Base-by-base conservation (phyloP, 2,888 invertebrate species). In the Podabrus alpinus region DNA sequence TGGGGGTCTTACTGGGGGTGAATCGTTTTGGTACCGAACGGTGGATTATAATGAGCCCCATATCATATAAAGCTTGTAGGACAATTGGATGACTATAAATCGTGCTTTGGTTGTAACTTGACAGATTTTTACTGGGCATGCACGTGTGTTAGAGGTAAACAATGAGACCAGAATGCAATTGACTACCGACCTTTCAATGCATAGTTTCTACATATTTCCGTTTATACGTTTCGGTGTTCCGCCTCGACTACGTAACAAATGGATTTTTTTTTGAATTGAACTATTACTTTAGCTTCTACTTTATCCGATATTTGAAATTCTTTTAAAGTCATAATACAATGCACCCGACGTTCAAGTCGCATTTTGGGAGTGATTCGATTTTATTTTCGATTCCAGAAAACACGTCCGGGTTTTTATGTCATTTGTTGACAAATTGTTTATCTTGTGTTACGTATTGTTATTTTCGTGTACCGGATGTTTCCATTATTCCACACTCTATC, bases 71-170 rank as follows among this genome's bases (percentile, higher is more conserved):
- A 74, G 69, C 74, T 66, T 71, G 76, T 69, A 72, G 74, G 67
- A 76, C 74, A 76, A 76, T 76, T 78, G 73, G 69, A 67, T 59
- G 59, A 69, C 45, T 66, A 72, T 75, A 77, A 75, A 71, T 78
- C 77, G 76, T 75, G 76, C 73, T 79, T 74, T 76, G 71, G 74
- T 74, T 70, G 68, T 71, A 72, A 73, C 71, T 68, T 67, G 77
- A 79, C 76, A 77, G 76, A 79, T 75, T 76, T 79, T 77, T 79
- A 74, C 73, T 73, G 72, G 69, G 70, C 71, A 66, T 77, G 74
- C 76, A 79, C 79, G 76, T 79, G 79, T 72, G 71, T 73, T 73
- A 75, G 72, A 74, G 74, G 72, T 77, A 79, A 79, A 79, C 77
- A 77, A 77, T 79, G 72, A 75, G 71, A 70, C 11, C 71, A 70